These are phyloP conservation scores for Drosophila repleta DNA, from an alignment of 1,140 invertebrate genomes.

Conservation along the genomic window DNA sequence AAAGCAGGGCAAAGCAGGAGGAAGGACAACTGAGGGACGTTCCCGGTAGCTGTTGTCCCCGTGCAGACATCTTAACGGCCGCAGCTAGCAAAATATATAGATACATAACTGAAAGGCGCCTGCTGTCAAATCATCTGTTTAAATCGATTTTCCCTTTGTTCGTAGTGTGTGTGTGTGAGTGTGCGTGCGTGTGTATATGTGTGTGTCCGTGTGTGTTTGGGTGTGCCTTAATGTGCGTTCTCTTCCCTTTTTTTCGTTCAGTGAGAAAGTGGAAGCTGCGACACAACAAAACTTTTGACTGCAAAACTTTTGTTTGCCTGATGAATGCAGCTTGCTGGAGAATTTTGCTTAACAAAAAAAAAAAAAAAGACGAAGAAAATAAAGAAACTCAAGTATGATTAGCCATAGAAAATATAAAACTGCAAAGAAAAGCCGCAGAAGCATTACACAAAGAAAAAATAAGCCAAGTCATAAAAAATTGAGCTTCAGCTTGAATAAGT, in stretches of 20 bases:
- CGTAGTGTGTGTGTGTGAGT: conserved; percentile 3
- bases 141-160: conserved; percentile 71
- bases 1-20: not conserved
- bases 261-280: not conserved
- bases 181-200: not conserved
- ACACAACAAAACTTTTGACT: not conserved
- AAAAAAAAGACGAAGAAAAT: conserved; percentile 1
- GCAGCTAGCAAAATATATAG: conserved; percentile 35
- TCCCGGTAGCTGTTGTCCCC: not conserved
- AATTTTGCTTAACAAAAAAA: not conserved
- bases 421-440: not conserved
- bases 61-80: conserved; percentile 46
- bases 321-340: conserved; percentile 33
- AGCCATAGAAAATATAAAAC: not conserved
- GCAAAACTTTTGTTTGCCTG: conserved; percentile 41
- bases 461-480: not conserved
- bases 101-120: conserved; percentile 55
- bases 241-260: conserved; percentile 13
- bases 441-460: not conserved
- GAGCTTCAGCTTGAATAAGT: not conserved
- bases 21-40: conserved; percentile 56
- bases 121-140: conserved; percentile 79
- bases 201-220: conserved; percentile 3
- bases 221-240: conserved; percentile 21
- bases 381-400: conserved; percentile 30